Conservation (phyloP, 2,797 vertebrate species). For the Sebastes umbrosus region DNA sequence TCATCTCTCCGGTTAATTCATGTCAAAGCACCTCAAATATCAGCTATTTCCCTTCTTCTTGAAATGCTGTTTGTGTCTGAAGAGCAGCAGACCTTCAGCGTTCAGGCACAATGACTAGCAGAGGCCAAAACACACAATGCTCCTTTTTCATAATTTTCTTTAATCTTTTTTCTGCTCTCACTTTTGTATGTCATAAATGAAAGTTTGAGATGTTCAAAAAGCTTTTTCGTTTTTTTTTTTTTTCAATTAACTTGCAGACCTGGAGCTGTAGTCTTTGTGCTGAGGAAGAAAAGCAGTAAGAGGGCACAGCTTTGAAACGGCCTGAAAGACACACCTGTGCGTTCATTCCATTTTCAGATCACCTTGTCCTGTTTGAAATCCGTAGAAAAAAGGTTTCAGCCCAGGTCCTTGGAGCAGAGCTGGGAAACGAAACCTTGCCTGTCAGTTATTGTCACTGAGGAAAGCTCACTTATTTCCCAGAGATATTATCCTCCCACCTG, state of each 20-base stretch:
- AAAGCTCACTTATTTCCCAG: slow-evolving; percentile 69
- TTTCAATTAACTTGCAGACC: slow-evolving; percentile 54
- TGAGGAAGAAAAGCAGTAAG: slow-evolving; percentile 15
- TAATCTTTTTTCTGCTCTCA: slow-evolving; percentile 27
- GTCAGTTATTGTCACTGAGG: slow-evolving; percentile 54
- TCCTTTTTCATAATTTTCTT: slow-evolving; percentile 41
- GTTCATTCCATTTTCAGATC: slow-evolving; percentile 40
- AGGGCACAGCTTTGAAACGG: slow-evolving; percentile 19
- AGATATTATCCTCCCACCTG: slow-evolving; percentile 64
- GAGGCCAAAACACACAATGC: slow-evolving; percentile 31
- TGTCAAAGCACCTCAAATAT: neutral
- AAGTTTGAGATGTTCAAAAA: slow-evolving; percentile 42
- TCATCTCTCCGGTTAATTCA: neutral
- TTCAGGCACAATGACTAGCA: slow-evolving; percentile 6
- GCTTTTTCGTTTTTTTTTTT: neutral
- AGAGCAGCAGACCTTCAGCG: slow-evolving; percentile 51
- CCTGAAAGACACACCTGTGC: slow-evolving; percentile 41
- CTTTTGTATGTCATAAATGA: slow-evolving; percentile 38
- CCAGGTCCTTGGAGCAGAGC: slow-evolving; percentile 31
- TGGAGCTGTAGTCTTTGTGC: slow-evolving; percentile 36
- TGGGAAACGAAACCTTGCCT: slow-evolving; percentile 58
- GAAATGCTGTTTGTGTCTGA: slow-evolving; percentile 22
- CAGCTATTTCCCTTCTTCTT: neutral
- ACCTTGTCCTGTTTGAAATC: slow-evolving; percentile 39
- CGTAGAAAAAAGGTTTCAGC: neutral